Conservation (phyloP, 1,140 invertebrate species). For the Zaprionus inermis region DNA sequence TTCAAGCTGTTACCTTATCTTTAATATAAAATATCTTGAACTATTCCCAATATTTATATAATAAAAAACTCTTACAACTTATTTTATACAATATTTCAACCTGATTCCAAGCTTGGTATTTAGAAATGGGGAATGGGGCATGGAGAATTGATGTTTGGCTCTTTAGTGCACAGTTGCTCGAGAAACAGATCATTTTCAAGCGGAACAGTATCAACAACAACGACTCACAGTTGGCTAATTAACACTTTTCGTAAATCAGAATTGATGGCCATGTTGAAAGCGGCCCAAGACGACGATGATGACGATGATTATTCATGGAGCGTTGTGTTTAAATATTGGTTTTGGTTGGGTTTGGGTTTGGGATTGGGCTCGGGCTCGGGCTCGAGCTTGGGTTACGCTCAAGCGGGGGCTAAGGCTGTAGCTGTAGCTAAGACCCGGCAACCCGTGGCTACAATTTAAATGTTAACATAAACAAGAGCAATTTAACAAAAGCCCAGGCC, state of each 20-base stretch:
- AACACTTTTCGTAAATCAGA: conserved; percentile 81
- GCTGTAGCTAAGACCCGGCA: conserved; percentile 47
- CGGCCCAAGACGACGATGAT: conserved; percentile 51
- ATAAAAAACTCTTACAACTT: no score
- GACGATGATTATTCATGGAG: conserved; percentile 79
- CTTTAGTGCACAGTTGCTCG: conserved; percentile 1
- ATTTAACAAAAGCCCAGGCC: conserved; percentile 76
- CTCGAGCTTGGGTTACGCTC: not conserved
- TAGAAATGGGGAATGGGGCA: no score
- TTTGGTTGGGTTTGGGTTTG: conserved; percentile 57
- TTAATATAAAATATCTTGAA: not conserved
- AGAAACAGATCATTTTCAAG: conserved; percentile 16
- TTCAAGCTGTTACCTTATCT: not conserved
- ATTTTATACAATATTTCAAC: no score
- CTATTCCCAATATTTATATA: no score
- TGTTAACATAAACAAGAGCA: conserved; percentile 84
- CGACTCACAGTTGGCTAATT: conserved; percentile 60
- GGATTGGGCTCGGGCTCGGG: not conserved
- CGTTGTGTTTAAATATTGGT: conserved; percentile 79
- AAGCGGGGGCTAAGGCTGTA: conserved; percentile 23
- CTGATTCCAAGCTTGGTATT: not conserved
- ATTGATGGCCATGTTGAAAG: conserved; percentile 80
- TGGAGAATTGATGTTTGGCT: not conserved
- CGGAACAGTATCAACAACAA: not conserved
- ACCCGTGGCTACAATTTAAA: conserved; percentile 83